Conservation (phyloP, 2,113 vertebrate species). For the Festucalex cinctus region DNA sequence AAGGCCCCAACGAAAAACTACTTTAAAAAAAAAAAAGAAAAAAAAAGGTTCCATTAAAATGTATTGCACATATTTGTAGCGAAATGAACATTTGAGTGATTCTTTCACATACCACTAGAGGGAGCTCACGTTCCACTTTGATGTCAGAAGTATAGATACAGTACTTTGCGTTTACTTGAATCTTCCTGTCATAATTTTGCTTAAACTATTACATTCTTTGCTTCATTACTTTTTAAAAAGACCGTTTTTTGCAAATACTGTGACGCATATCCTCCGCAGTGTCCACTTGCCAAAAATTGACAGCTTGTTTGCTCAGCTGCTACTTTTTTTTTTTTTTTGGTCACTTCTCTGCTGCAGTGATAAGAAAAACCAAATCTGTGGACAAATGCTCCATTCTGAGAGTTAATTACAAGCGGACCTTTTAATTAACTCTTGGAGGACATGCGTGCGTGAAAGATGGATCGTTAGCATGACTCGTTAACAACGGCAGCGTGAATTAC, state of each 20-base stretch:
- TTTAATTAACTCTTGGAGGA: neutral
- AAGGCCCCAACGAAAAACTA: too few species aligned
- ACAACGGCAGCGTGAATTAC: neutral
- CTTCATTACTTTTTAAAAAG: neutral
- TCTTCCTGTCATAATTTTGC: neutral
- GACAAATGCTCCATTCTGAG: neutral
- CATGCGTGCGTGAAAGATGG: neutral
- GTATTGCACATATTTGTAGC: too few species aligned
- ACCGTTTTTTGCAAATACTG: neutral
- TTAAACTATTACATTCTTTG: neutral
- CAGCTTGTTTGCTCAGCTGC: conserved; percentile 58
- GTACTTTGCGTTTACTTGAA: too few species aligned
- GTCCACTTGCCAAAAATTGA: conserved; percentile 40
- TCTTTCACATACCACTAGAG: too few species aligned
- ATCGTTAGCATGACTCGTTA: neutral
- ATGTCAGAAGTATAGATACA: too few species aligned
- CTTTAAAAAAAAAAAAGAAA: too few species aligned
- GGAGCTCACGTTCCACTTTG: too few species aligned
- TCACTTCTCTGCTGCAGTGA: conserved; percentile 24
- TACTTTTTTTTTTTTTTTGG: conserved; percentile 15
- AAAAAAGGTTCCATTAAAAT: too few species aligned
- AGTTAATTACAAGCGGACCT: neutral
- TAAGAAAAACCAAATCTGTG: conserved; percentile 17
- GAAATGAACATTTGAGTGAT: too few species aligned
- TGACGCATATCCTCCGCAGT: conserved; percentile 25